These are phyloP conservation scores for Dryadula phaetusa DNA, from an alignment of 2,888 invertebrate genomes.

Conservation along the genomic window DNA sequence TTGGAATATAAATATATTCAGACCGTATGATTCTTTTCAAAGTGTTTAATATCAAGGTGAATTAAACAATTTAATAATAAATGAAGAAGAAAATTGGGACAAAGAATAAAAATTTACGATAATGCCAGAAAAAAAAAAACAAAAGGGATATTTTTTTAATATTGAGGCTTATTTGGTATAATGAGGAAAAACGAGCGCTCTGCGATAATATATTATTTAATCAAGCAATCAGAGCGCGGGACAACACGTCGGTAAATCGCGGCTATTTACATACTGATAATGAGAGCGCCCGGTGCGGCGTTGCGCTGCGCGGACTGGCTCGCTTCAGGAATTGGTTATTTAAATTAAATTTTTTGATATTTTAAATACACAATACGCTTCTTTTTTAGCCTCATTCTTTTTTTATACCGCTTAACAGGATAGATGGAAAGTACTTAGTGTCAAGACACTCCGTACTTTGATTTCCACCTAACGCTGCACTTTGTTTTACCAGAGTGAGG, in stretches of 20 bases:
- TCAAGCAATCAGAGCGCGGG: constrained; percentile 27
- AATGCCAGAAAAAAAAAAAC: constrained; percentile 1
- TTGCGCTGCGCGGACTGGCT: neutral
- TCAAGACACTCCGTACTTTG: too few relatives aligned
- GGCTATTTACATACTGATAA: constrained; percentile 37
- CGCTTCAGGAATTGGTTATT: neutral
- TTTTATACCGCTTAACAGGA: too few relatives aligned
- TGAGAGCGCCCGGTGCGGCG: constrained; percentile 10
- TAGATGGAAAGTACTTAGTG: too few relatives aligned
- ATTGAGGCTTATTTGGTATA: neutral
- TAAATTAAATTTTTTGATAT: neutral
- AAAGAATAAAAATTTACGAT: constrained; percentile 17
- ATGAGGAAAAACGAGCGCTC: neutral
- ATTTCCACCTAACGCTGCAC: too few relatives aligned
- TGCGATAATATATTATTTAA: constrained; percentile 24
- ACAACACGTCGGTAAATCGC: constrained; percentile 36
- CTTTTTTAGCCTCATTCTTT: neutral
- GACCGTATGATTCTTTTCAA: neutral
- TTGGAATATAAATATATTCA: neutral
- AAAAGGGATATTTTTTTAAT: constrained; percentile 15
- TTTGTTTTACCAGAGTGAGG: too few relatives aligned
- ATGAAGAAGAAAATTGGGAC: constrained; percentile 11
- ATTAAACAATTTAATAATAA: constrained; percentile 7
- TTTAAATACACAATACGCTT: neutral
- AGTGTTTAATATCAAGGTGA: neutral